Percentiles rank a stretch among this genome's conserved stretches.
Evolutionary conservation across 37 sponge, comb jelly and placozoan species (phyloP).

Genomic region (Aplysina aerophoba): DNA sequence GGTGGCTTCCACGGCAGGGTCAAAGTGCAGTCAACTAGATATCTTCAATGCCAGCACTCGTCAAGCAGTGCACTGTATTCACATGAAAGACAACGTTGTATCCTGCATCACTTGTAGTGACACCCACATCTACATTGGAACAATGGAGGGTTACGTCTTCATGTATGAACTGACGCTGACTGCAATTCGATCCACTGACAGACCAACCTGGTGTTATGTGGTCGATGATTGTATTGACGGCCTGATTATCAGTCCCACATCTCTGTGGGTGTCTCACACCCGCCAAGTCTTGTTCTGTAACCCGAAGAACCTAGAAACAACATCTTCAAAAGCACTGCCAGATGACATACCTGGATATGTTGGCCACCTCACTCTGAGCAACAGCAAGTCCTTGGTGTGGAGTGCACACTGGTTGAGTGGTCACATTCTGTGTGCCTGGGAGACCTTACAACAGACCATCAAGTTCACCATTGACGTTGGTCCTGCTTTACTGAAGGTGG

Average conservation of each 20-base stretch:
- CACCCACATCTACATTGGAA: conserved; percentile 31
- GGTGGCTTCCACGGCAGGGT: conserved; percentile 26
- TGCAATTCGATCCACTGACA: neutral
- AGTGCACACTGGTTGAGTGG: conserved; percentile 31
- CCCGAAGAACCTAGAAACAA: conserved; percentile 3
- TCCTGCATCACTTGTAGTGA: conserved; percentile 47
- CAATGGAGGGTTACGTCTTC: conserved; percentile 49
- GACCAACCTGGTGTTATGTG: neutral
- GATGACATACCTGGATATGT: conserved; percentile 20
- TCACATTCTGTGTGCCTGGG: conserved; percentile 35
- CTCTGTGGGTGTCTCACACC: conserved; percentile 39
- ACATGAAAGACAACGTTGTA: conserved; percentile 22
- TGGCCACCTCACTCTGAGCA: conserved; percentile 34
- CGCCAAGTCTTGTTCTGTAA: conserved; percentile 21
- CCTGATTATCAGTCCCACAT: neutral
- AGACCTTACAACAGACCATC: neutral
- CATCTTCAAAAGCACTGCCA: neutral
- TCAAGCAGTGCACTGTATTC: conserved; percentile 1
- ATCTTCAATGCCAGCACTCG: conserved; percentile 13
- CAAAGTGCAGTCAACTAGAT: conserved; percentile 2
- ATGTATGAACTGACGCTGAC: neutral
- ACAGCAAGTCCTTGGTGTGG: neutral
- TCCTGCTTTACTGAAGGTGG: neutral
- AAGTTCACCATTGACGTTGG: conserved; percentile 25
- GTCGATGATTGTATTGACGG: conserved; percentile 33